A percentile compares a stretch with the other conserved stretches of the same genome.
These are phyloP conservation scores for Neocrepidodera transversa DNA, from an alignment of 2,888 invertebrate species.

Conservation along the genomic window DNA sequence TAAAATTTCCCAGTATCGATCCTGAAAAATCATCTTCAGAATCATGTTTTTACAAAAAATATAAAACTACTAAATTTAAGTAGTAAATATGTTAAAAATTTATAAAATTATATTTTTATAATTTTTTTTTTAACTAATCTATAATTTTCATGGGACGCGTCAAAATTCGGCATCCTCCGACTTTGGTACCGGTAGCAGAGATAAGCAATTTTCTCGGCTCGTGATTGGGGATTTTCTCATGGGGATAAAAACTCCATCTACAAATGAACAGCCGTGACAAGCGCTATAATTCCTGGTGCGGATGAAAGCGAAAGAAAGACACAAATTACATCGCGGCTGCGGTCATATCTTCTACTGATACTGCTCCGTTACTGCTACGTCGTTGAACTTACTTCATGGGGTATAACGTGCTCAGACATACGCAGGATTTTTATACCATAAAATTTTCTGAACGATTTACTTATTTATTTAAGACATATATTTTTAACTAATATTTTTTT, in stretches of 20 bases:
- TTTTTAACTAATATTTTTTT: too few species aligned
- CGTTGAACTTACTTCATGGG: constrained; percentile 10
- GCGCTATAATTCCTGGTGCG: constrained; percentile 69
- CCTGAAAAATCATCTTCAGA: too few species aligned
- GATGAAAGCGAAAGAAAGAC: constrained; percentile 58
- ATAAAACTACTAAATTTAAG: too few species aligned
- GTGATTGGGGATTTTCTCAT: constrained; percentile 71
- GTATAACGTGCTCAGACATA: constrained; percentile 1
- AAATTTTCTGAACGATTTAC: too few species aligned
- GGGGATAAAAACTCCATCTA: constrained; percentile 75
- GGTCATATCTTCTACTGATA: constrained; percentile 44
- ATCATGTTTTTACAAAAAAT: too few species aligned
- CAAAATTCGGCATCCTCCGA: constrained; percentile 36
- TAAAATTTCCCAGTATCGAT: too few species aligned
- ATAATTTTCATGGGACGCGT: constrained; percentile 24
- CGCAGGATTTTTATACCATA: neutral
- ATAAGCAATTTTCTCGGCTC: constrained; percentile 74
- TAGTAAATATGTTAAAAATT: too few species aligned
- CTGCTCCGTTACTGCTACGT: constrained; percentile 5
- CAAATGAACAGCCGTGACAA: constrained; percentile 76
- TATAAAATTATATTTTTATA: too few species aligned
- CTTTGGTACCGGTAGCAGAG: constrained; percentile 58
- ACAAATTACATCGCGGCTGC: constrained; percentile 52
- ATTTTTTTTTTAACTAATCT: too few species aligned
- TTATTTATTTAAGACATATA: too few species aligned